Conservation (phyloP, 2,113 vertebrate genomes). For the Protobothrops flavoviridis region DNA sequence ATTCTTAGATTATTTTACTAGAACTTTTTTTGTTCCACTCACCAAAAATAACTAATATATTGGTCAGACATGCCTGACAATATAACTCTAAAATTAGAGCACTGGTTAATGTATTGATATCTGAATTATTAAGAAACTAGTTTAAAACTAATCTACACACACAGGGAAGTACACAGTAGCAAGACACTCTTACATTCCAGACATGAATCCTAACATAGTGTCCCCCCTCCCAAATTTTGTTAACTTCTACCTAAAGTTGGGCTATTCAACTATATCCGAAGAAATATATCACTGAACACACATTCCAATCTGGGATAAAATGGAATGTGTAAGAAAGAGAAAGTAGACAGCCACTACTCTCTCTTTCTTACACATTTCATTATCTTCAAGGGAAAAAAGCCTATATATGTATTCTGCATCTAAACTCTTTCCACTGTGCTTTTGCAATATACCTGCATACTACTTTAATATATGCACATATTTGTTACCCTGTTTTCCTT, state of each 20-base stretch:
- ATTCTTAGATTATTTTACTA: neutral
- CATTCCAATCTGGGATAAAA: neutral
- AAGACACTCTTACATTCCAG: neutral
- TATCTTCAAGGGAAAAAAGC: neutral
- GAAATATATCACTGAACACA: neutral
- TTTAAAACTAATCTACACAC: too few species aligned
- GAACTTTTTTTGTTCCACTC: neutral
- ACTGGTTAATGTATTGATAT: neutral
- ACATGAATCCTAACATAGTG: neutral
- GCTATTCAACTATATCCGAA: neutral
- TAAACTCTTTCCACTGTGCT: neutral
- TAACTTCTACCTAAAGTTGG: neutral
- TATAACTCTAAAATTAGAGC: neutral
- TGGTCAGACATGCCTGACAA: neutral
- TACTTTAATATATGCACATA: accelerated
- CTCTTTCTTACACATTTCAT: neutral
- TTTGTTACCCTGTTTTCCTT: slow-evolving; percentile 6
- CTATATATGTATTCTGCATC: neutral
- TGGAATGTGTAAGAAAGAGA: too few species aligned
- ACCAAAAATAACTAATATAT: neutral
- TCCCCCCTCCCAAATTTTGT: neutral
- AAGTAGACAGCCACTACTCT: neutral
- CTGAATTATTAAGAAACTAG: neutral
- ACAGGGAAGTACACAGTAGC: too few species aligned
- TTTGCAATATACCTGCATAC: neutral